Evolutionary conservation across 2,888 invertebrate genomes (phyloP), one percentile per base, ranked within the genome.

Genomic region (Pheosia gnoma): DNA sequence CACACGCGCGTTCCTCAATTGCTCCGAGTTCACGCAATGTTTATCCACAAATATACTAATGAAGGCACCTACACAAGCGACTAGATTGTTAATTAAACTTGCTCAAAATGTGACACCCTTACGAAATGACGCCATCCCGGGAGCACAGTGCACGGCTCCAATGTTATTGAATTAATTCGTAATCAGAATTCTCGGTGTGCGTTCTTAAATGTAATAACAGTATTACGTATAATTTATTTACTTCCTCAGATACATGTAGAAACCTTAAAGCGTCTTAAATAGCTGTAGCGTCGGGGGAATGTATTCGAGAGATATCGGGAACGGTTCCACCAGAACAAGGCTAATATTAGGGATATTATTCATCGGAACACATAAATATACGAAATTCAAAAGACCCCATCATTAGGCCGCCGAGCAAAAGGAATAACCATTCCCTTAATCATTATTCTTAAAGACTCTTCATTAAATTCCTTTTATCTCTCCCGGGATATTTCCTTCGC

Each of bases 1-100:
- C 87, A 88, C 86, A 84, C 88, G 79, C 81, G 25, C 25, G 25
- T 1, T 82, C 68, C 65, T 71, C 76, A 79, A 82, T 85, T 74
- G 83, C 83, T 80, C 81, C 71, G 84, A 86, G 89, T 86, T 90
- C 86, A 87, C 86, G 84, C 87, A 86, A 87, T 91, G 91, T 92
- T 93, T 93, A 93, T 89, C 91, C 88, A 90, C 93, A 93, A 93
- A 93, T 92, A 93, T 88, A 89, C 93, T 93, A 93, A 93, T 93
- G 93, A 93, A 93, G 91, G 93, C 88, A 90, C 90, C 91, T 90
- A 91, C 91, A 91, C 91, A 91, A 93, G 92, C 91, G 88, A 90
- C 91, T 93, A 91, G 91, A 92, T 93, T 93, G 93, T 93, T 93
- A 93, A 93, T 93, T 93, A 92, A 93, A 93, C 93, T 91, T 90